Evolutionary conservation across 2,797 vertebrate genomes (phyloP).

Genomic region (Chaetophractus vellerosus): DNA sequence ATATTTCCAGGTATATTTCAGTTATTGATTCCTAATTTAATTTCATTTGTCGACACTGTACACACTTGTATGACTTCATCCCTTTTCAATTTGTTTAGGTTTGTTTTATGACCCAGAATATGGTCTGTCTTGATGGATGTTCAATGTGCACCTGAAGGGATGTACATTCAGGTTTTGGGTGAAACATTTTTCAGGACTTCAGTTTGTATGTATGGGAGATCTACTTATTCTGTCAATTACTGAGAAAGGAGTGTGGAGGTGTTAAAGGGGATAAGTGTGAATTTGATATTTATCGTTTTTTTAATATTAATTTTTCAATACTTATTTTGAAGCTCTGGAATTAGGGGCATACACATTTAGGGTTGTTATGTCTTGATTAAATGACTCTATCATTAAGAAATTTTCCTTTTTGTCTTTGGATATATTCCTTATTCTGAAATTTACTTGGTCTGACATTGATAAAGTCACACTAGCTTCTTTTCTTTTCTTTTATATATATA

Average conservation of each 20-base stretch:
- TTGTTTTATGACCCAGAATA: background rate
- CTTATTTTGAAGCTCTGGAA: background rate
- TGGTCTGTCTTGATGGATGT: background rate
- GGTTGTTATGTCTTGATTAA: background rate
- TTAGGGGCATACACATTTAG: background rate
- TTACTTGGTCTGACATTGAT: background rate
- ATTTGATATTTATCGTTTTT: background rate
- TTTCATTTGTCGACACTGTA: background rate
- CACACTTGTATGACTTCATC: background rate
- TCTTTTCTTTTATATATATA: background rate
- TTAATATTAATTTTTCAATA: conserved; percentile 22
- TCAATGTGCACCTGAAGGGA: background rate
- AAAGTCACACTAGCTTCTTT: background rate
- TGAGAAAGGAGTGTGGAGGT: background rate
- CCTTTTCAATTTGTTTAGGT: conserved; percentile 35
- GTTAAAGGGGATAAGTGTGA: background rate
- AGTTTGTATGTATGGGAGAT: no score
- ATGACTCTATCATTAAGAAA: background rate
- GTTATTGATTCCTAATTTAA: background rate
- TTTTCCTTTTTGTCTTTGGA: background rate
- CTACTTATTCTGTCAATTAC: background rate
- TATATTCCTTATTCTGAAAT: conserved; percentile 13
- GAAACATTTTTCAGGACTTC: background rate
- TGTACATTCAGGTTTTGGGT: background rate
- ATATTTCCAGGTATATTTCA: conserved; percentile 14